Evolutionary conservation across 2,888 invertebrate species (phyloP).

Genomic region (Bembecia ichneumoniformis): DNA sequence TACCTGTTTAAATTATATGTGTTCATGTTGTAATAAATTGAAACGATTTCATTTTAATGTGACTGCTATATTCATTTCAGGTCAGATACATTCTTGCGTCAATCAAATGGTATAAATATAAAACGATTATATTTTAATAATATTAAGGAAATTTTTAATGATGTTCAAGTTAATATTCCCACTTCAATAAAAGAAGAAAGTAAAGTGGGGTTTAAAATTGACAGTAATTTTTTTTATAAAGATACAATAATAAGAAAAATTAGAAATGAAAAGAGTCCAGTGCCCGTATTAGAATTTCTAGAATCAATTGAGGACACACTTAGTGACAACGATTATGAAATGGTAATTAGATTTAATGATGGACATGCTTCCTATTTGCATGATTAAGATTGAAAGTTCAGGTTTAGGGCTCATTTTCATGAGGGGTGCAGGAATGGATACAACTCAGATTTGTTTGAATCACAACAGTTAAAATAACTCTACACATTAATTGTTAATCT

Average conservation of each 20-base stretch:
- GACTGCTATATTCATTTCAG: slow-evolving; percentile 14
- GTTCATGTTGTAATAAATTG: not conserved
- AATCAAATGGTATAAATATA: slow-evolving; percentile 11
- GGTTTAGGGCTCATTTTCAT: too few species aligned
- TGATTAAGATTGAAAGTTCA: too few species aligned
- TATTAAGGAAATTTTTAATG: slow-evolving; percentile 32
- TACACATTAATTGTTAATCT: too few species aligned
- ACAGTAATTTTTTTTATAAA: slow-evolving; percentile 6
- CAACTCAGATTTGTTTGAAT: too few species aligned
- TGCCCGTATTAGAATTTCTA: slow-evolving; percentile 31
- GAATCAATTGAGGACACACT: slow-evolving; percentile 28
- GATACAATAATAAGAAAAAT: slow-evolving; percentile 20
- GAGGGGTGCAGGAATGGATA: too few species aligned
- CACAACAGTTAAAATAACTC: too few species aligned
- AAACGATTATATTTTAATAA: slow-evolving; percentile 28
- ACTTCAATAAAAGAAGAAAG: too few species aligned
- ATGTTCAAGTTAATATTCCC: slow-evolving; percentile 5
- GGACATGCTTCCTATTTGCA: too few species aligned
- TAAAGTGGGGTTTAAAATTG: slow-evolving; percentile 7
- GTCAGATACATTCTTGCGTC: slow-evolving; percentile 26
- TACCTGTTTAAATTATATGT: not conserved
- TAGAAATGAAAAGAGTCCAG: slow-evolving; percentile 9
- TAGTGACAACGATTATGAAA: slow-evolving; percentile 14
- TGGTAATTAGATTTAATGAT: too few species aligned
- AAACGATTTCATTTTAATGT: not conserved